Conservation (phyloP, 2,113 vertebrate species). For the Python bivittatus region DNA sequence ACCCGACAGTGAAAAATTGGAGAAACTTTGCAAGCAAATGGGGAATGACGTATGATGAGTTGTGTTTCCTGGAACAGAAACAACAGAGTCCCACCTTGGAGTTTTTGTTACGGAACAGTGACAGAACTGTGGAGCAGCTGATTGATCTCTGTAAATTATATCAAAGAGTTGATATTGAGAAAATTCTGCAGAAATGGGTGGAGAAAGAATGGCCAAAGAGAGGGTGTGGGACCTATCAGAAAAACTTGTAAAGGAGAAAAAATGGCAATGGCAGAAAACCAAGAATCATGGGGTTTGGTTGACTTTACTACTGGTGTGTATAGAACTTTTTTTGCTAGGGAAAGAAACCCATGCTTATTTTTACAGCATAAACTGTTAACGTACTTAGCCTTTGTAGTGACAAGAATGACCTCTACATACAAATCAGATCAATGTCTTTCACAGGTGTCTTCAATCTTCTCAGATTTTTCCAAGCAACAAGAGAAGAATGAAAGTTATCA, state of each 20-base stretch:
- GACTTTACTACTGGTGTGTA: constrained; percentile 24
- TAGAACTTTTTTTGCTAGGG: constrained; percentile 34
- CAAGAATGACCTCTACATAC: constrained; percentile 41
- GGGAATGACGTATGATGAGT: constrained; percentile 97
- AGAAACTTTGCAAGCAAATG: constrained; percentile 98
- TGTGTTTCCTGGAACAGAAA: constrained; percentile 92
- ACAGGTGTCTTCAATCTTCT: constrained; percentile 12
- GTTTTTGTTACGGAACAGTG: constrained; percentile 91
- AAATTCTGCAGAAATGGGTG: constrained; percentile 90
- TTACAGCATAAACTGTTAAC: constrained; percentile 36
- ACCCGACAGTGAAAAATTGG: constrained; percentile 98
- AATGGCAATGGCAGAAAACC: constrained; percentile 23
- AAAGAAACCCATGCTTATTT: neutral
- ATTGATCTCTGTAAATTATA: constrained; percentile 92
- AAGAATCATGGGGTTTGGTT: neutral
- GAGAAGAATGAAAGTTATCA: constrained; percentile 31
- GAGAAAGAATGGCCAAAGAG: constrained; percentile 93
- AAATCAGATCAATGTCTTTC: constrained; percentile 22
- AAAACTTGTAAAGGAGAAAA: constrained; percentile 63
- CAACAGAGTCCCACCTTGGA: constrained; percentile 94
- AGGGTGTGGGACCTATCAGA: constrained; percentile 75
- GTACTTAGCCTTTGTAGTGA: constrained; percentile 33
- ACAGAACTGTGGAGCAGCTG: constrained; percentile 91
- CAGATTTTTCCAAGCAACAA: constrained; percentile 32
- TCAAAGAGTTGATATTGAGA: constrained; percentile 91